Evolutionary conservation across 2,888 invertebrate species (phyloP).

Genomic region (Amiota minor): DNA sequence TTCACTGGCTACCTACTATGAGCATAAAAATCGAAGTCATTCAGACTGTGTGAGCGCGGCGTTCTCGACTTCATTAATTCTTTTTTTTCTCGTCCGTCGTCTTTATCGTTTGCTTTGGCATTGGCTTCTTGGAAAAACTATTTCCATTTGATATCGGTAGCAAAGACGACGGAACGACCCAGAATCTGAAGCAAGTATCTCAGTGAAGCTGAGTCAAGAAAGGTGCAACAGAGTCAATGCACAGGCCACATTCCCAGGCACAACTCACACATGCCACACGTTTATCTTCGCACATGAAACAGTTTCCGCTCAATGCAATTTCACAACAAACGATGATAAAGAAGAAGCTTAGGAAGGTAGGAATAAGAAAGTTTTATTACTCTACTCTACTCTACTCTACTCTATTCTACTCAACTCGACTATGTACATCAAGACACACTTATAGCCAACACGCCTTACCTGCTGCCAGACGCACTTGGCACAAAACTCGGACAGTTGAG

Average conservation of each 20-base stretch:
- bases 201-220: neutral
- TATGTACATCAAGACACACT: neutral
- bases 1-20: neutral
- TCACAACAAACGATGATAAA: neutral
- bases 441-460: neutral
- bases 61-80: constrained; percentile 24
- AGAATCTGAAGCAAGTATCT: neutral
- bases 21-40: constrained; percentile 21
- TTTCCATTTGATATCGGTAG: constrained; percentile 25
- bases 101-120: too few relatives aligned
- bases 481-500: neutral
- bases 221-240: neutral
- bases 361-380: too few relatives aligned
- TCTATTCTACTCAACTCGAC: too few relatives aligned
- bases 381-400: too few relatives aligned
- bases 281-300: constrained; percentile 31
- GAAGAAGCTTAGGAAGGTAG: too few relatives aligned
- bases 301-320: constrained; percentile 22
- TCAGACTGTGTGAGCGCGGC: constrained; percentile 1
- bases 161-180: neutral
- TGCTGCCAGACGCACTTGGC: neutral
- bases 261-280: constrained; percentile 24
- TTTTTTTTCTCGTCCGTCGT: neutral
- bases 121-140: constrained; percentile 19
- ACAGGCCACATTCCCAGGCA: constrained; percentile 15